Conservation (phyloP, 2,888 invertebrate species). For the Andricus curvator region DNA sequence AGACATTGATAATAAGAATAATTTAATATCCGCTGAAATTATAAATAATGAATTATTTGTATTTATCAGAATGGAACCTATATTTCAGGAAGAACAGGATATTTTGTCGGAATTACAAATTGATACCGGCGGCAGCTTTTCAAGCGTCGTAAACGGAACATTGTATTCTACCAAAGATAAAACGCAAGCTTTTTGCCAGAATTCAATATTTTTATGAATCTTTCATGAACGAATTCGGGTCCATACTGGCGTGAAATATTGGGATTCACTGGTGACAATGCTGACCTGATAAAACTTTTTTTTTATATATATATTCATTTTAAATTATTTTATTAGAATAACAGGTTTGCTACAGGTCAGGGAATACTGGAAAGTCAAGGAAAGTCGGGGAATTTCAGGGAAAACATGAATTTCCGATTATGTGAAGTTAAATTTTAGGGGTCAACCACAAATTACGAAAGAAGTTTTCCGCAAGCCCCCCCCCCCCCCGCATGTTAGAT, state of each 20-base stretch:
- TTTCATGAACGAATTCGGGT: constrained; percentile 33
- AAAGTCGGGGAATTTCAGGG: too few species aligned
- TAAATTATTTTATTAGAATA: background rate
- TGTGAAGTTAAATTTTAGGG: too few species aligned
- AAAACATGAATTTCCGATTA: too few species aligned
- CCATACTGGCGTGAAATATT: background rate
- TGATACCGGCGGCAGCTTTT: constrained; percentile 19
- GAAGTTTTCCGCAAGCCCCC: too few species aligned
- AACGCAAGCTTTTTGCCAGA: constrained; percentile 12
- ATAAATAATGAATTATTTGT: background rate
- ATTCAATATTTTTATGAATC: constrained; percentile 37
- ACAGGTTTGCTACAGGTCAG: too few species aligned
- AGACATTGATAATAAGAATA: too few species aligned
- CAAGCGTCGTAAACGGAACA: constrained; percentile 28
- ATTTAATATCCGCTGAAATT: background rate
- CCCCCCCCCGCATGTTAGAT: too few species aligned
- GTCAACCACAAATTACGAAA: too few species aligned
- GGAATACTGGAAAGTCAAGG: too few species aligned
- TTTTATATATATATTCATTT: background rate
- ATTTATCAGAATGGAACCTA: background rate
- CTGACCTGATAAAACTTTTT: background rate
- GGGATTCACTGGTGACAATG: constrained; percentile 9
- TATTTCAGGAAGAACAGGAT: background rate
- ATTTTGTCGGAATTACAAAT: constrained; percentile 33
- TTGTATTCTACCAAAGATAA: constrained; percentile 13